Evolutionary conservation across 2,113 vertebrate genomes (phyloP).

Genomic region (Stictonetta naevosa): DNA sequence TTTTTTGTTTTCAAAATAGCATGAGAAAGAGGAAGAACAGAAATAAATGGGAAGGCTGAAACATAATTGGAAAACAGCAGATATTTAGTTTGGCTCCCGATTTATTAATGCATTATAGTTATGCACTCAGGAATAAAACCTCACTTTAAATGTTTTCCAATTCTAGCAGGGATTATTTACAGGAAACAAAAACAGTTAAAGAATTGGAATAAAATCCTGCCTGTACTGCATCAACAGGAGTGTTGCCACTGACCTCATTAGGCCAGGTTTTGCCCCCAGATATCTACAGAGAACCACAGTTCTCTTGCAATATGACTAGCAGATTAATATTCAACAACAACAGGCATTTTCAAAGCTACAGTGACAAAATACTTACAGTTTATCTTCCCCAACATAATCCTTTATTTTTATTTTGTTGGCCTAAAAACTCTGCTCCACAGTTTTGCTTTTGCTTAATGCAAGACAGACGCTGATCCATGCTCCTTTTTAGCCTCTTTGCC

Average conservation of each 20-base stretch:
- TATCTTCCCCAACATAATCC: conserved; percentile 1
- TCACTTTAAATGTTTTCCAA: neutral
- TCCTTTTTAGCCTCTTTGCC: neutral
- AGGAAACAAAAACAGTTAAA: conserved; percentile 38
- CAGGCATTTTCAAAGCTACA: neutral
- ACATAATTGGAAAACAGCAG: neutral
- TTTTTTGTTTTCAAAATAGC: neutral
- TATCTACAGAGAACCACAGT: conserved; percentile 6
- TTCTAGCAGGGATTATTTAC: neutral
- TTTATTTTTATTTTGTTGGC: conserved; percentile 7
- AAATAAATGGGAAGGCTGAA: conserved; percentile 6
- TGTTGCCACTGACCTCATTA: neutral
- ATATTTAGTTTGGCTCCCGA: conserved; percentile 41
- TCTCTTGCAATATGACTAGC: neutral
- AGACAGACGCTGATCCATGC: neutral
- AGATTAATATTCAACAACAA: neutral
- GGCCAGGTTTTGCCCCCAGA: neutral
- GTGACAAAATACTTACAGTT: neutral
- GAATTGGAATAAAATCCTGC: conserved; percentile 19
- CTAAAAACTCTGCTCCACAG: neutral
- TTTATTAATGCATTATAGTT: conserved; percentile 14
- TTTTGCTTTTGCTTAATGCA: neutral
- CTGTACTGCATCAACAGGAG: neutral
- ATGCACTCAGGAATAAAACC: neutral
- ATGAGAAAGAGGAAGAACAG: neutral